Evolutionary conservation across 2,888 invertebrate species (phyloP).

Genomic region (Dichetophora obliterata): DNA sequence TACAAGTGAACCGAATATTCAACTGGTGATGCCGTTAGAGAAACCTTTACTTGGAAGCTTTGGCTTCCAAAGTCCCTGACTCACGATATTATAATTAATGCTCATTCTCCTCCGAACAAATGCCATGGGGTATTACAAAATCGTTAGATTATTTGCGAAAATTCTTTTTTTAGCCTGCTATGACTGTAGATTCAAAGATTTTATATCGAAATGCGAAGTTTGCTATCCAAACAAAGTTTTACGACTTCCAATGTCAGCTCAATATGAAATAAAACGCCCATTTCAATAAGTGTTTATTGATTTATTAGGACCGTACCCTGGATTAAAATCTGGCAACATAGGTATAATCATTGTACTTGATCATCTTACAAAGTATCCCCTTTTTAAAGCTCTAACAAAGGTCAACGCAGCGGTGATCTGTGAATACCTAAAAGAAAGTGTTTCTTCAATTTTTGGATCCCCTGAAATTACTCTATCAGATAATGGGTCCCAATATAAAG

Average conservation of each 20-base stretch:
- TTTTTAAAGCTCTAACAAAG: too few relatives aligned
- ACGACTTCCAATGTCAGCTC: not conserved
- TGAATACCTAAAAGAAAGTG: too few relatives aligned
- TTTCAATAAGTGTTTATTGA: not conserved
- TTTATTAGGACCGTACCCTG: not conserved
- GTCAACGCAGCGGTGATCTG: too few relatives aligned
- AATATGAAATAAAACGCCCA: not conserved
- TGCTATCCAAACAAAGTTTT: conserved; percentile 14
- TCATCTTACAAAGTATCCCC: too few relatives aligned
- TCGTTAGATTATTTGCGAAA: not conserved
- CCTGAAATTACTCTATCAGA: too few relatives aligned
- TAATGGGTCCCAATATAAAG: not conserved
- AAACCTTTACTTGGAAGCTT: not conserved
- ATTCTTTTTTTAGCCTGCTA: conserved; percentile 19
- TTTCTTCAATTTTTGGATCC: too few relatives aligned
- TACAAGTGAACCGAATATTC: not conserved
- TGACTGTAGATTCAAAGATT: not conserved
- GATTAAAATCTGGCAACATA: not conserved
- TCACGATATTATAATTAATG: not conserved
- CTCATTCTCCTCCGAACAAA: not conserved
- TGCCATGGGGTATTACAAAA: too few relatives aligned
- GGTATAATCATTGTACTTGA: conserved; percentile 5
- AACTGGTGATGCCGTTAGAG: not conserved
- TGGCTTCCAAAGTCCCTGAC: not conserved
- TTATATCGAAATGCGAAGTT: not conserved